Conservation (phyloP, 2,797 vertebrate genomes). For the Cynodonichthys magdalenae region DNA sequence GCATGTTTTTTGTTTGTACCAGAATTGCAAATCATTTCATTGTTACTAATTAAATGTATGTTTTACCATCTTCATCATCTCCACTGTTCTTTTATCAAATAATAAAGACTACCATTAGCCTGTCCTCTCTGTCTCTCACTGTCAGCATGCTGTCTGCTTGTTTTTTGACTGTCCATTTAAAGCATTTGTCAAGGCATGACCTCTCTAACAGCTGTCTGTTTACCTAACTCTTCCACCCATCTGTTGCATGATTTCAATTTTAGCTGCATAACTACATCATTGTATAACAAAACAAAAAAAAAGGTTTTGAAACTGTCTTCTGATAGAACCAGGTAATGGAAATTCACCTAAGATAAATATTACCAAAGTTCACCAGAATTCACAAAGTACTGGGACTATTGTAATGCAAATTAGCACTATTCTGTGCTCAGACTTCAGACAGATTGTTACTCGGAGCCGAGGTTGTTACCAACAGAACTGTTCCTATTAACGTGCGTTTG, state of each 20-base stretch:
- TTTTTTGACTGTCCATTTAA: slow-evolving; percentile 50
- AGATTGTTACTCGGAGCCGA: slow-evolving; percentile 18
- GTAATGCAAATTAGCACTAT: slow-evolving; percentile 15
- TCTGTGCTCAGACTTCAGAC: slow-evolving; percentile 24
- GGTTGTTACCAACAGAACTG: slow-evolving; percentile 24
- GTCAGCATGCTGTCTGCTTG: slow-evolving; percentile 38
- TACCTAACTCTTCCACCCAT: slow-evolving; percentile 45
- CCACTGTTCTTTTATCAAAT: slow-evolving; percentile 36
- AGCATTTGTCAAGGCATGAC: slow-evolving; percentile 39
- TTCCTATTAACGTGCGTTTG: not conserved
- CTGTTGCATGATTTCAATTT: slow-evolving; percentile 37
- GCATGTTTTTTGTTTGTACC: slow-evolving; percentile 44
- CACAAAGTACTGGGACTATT: slow-evolving; percentile 3
- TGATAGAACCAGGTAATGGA: slow-evolving; percentile 1
- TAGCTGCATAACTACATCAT: slow-evolving; percentile 26
- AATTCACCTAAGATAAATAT: not conserved
- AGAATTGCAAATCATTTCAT: slow-evolving; percentile 13
- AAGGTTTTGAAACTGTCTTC: not conserved
- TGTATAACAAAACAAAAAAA: slow-evolving; percentile 30
- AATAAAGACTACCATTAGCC: slow-evolving; percentile 61
- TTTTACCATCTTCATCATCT: slow-evolving; percentile 18
- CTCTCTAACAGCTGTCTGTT: slow-evolving; percentile 18
- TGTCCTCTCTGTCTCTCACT: slow-evolving; percentile 43
- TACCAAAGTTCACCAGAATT: slow-evolving; percentile 20
- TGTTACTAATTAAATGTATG: slow-evolving; percentile 44